Evolutionary conservation across 1,140 invertebrate species (phyloP).

Genomic region (Caenorhabditis brenneri): DNA sequence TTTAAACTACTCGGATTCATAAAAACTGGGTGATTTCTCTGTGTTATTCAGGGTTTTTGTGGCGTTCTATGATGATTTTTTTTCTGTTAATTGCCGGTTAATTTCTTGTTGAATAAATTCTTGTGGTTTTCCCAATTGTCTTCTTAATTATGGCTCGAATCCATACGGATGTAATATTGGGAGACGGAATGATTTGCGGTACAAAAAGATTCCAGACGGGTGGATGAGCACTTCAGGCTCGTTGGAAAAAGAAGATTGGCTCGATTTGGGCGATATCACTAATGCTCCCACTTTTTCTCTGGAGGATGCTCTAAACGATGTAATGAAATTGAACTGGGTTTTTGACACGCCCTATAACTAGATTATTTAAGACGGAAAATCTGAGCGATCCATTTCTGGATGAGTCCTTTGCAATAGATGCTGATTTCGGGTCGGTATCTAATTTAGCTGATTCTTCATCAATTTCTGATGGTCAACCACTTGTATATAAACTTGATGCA

Average conservation of each 20-base stretch:
- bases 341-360: neutral
- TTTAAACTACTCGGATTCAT: neutral
- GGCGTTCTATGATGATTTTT: neutral
- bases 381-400: conserved; percentile 17
- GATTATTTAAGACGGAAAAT: conserved; percentile 7
- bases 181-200: neutral
- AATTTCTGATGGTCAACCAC: neutral
- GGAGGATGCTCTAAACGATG: conserved; percentile 43
- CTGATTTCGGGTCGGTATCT: neutral
- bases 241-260: conserved; percentile 40
- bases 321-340: neutral
- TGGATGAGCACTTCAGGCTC: conserved; percentile 28
- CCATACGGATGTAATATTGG: neutral
- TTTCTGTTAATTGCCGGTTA: neutral
- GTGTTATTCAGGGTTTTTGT: neutral
- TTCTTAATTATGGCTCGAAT: neutral
- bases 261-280: neutral
- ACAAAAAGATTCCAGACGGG: neutral
- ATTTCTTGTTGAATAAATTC: conserved; percentile 28
- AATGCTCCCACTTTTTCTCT: neutral
- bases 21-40: neutral
- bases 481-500: conserved; percentile 17
- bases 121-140: neutral
- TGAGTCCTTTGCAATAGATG: neutral
- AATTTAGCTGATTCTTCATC: neutral